Percentiles rank a stretch among this genome's conserved stretches.
Conservation (phyloP, 1,140 invertebrate genomes). For the Alviniconcha marisindica region DNA sequence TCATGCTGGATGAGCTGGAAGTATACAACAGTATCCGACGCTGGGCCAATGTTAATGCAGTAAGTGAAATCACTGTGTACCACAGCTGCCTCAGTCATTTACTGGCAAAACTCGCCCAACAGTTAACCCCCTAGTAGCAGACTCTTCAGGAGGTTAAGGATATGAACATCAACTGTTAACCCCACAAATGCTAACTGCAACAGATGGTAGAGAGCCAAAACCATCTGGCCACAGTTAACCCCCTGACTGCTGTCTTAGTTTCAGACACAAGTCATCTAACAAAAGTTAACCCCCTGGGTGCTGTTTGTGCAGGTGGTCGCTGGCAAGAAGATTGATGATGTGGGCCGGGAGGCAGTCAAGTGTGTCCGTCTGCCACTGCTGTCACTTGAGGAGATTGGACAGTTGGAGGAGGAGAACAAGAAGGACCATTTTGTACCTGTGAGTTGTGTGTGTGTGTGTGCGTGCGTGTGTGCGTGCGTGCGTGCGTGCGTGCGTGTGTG, state of each 20-base stretch:
- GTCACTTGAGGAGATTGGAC: slow-evolving; percentile 68
- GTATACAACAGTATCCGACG: slow-evolving; percentile 69
- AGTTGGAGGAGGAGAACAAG: slow-evolving; percentile 71
- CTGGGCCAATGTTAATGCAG: slow-evolving; percentile 73
- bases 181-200: no score
- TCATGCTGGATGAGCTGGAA: slow-evolving; percentile 71
- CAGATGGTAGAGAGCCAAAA: no score
- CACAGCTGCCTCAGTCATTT: no score
- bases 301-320: background rate
- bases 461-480: slow-evolving; percentile 18
- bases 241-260: no score
- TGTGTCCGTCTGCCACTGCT: slow-evolving; percentile 76
- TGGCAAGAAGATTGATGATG: slow-evolving; percentile 30
- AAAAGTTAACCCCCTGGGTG: no score
- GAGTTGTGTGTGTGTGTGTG: slow-evolving; percentile 48
- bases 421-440: slow-evolving; percentile 72
- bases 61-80: slow-evolving; percentile 49
- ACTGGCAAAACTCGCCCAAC: background rate
- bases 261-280: no score
- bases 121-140: no score
- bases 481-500: slow-evolving; percentile 22
- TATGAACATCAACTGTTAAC: no score
- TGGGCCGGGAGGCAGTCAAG: slow-evolving; percentile 60
- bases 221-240: no score
- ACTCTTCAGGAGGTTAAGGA: no score